phyloP scores from a whole-genome alignment of 2,888 invertebrate genomes.

The Capitulum mitella region DNA sequence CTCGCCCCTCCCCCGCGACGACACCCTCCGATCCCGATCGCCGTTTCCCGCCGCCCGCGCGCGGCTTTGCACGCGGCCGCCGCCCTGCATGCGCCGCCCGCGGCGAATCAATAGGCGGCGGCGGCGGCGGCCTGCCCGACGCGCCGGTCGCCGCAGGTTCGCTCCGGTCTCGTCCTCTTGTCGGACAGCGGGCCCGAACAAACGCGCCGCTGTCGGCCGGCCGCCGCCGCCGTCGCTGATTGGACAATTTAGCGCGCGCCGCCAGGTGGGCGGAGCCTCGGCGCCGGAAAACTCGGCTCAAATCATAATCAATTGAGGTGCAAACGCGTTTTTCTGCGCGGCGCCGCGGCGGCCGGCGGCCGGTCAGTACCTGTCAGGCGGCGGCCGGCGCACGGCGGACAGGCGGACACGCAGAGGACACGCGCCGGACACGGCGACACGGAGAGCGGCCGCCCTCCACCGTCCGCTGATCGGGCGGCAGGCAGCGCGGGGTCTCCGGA shows the following conservation, averaged over 20 bases:
- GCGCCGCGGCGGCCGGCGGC: neutral
- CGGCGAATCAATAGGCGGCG: neutral
- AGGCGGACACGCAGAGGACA: neutral
- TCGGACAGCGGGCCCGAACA: neutral
- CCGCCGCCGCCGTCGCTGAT: neutral
- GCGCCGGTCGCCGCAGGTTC: neutral
- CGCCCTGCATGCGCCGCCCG: slow-evolving; percentile 5
- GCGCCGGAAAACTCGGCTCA: slow-evolving; percentile 22
- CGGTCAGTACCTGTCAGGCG: neutral
- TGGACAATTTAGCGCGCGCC: neutral
- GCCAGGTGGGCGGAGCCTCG: slow-evolving; percentile 15
- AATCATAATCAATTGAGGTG: slow-evolving; percentile 25
- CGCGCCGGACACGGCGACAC: neutral
- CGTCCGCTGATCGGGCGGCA: neutral
- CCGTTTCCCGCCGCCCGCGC: neutral
- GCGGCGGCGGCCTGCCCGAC: neutral
- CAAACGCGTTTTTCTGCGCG: slow-evolving; percentile 24
- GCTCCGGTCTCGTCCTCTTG: neutral
- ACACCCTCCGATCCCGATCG: neutral
- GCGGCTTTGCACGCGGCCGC: neutral
- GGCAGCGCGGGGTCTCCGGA: neutral
- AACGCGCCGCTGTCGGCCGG: slow-evolving; percentile 2
- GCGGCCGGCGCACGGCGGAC: neutral
- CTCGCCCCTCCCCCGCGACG: neutral
- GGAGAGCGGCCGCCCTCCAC: neutral